phyloP scores from a whole-genome alignment of 2,113 vertebrate species.

The Lagopus leucura region DNA sequence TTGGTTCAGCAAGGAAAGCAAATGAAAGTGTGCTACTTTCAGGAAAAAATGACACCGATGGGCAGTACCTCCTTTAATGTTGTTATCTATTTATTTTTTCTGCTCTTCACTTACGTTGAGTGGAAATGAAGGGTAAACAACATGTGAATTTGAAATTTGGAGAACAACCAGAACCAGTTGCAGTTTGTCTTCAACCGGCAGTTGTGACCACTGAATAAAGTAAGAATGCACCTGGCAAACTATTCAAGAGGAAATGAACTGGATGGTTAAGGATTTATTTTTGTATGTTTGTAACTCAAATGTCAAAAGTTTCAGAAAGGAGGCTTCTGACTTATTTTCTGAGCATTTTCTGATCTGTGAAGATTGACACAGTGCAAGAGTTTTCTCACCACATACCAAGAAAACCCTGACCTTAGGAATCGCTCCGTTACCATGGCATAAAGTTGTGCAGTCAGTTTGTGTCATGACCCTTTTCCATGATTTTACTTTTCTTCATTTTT shows the following conservation, averaged over 20 bases:
- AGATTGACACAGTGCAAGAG: background rate
- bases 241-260: background rate
- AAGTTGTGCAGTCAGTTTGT: accelerated
- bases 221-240: background rate
- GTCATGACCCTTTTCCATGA: background rate
- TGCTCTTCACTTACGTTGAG: background rate
- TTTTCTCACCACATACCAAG: background rate
- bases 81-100: constrained; percentile 2
- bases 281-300: background rate
- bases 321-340: background rate
- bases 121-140: background rate
- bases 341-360: background rate
- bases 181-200: background rate
- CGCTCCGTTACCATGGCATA: background rate
- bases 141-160: background rate
- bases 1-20: constrained; percentile 23
- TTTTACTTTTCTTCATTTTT: background rate
- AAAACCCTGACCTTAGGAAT: background rate
- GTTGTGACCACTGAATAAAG: background rate
- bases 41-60: background rate
- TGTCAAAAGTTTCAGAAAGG: background rate
- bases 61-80: constrained; percentile 1
- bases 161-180: background rate
- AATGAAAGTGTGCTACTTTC: constrained; percentile 1
- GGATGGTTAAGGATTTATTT: too few relatives aligned